These are phyloP conservation scores for Hymenochirus boettgeri DNA, from an alignment of 2,113 vertebrate genomes.

Conservation along the genomic window DNA sequence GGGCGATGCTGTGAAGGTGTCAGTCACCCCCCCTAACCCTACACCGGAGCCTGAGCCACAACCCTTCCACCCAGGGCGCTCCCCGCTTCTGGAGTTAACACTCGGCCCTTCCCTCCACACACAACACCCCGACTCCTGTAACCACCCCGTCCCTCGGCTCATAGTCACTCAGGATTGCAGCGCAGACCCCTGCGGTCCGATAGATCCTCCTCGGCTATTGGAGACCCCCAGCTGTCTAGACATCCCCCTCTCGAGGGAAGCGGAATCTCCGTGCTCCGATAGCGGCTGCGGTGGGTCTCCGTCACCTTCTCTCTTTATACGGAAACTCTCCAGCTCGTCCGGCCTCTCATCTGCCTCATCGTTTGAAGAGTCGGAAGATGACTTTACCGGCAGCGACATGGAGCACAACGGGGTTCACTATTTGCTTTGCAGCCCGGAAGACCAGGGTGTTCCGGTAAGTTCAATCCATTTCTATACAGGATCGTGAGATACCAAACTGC, in stretches of 20 bases:
- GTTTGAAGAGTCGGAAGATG: constrained; percentile 84
- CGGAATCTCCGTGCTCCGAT: constrained; percentile 70
- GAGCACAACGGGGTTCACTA: constrained; percentile 63
- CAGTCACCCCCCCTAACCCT: constrained; percentile 6
- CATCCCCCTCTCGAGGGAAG: constrained; percentile 47
- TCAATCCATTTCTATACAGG: too few relatives aligned
- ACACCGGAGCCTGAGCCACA: neutral
- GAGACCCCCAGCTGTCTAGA: constrained; percentile 48
- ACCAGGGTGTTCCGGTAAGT: constrained; percentile 47
- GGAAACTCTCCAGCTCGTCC: constrained; percentile 70
- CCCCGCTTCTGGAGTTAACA: constrained; percentile 5
- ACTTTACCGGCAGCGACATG: constrained; percentile 71
- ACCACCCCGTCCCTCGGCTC: constrained; percentile 72
- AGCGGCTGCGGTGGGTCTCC: constrained; percentile 70
- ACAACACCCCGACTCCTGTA: constrained; percentile 3
- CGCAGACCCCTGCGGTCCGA: constrained; percentile 41
- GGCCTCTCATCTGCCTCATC: constrained; percentile 80
- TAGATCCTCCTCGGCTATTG: neutral
- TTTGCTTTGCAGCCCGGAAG: constrained; percentile 60
- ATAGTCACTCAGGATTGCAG: constrained; percentile 73
- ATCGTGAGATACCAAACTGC: too few relatives aligned
- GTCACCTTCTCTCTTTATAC: constrained; percentile 51
- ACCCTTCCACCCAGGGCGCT: neutral
- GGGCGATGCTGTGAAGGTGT: constrained; percentile 2
- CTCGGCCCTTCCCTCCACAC: neutral